Conservation (phyloP, 2,113 vertebrate species). For the Indicator maculatus region DNA sequence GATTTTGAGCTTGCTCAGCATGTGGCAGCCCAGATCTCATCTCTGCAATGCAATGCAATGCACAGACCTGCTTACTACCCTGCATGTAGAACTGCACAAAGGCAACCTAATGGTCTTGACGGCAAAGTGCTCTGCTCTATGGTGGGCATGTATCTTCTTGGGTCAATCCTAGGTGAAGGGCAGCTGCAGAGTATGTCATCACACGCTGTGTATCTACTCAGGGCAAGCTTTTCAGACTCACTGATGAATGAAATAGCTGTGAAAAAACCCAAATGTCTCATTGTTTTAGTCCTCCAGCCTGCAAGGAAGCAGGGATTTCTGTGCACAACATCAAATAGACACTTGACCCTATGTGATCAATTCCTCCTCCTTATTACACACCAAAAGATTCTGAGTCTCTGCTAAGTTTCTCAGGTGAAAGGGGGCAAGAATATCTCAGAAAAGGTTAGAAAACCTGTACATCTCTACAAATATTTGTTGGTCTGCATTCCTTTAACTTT, state of each 20-base stretch:
- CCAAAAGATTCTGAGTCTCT: not conserved
- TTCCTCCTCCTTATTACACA: constrained; percentile 11
- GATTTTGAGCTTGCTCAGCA: not conserved
- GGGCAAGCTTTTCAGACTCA: constrained; percentile 2
- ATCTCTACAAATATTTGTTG: constrained; percentile 54
- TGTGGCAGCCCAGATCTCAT: not conserved
- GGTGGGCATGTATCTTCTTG: not conserved
- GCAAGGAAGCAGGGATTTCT: constrained; percentile 25
- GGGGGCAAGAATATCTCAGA: not conserved
- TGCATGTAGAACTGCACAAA: accelerated
- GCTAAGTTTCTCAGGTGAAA: constrained; percentile 17
- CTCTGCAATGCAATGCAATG: not conserved
- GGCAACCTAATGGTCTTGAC: not conserved
- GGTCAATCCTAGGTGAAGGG: not conserved
- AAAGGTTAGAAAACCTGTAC: not conserved
- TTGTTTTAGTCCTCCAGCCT: constrained; percentile 18
- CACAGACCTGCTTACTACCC: not conserved
- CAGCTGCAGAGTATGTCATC: not conserved
- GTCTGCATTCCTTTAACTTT: constrained; percentile 49
- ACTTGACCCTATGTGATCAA: constrained; percentile 40
- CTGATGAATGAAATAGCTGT: constrained; percentile 7
- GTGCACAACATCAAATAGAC: constrained; percentile 2
- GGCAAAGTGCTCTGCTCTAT: not conserved
- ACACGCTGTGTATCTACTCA: not conserved
- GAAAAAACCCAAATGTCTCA: not conserved